Evolutionary conservation across 2,888 invertebrate species (phyloP).

Genomic region (Netelia inedita): DNA sequence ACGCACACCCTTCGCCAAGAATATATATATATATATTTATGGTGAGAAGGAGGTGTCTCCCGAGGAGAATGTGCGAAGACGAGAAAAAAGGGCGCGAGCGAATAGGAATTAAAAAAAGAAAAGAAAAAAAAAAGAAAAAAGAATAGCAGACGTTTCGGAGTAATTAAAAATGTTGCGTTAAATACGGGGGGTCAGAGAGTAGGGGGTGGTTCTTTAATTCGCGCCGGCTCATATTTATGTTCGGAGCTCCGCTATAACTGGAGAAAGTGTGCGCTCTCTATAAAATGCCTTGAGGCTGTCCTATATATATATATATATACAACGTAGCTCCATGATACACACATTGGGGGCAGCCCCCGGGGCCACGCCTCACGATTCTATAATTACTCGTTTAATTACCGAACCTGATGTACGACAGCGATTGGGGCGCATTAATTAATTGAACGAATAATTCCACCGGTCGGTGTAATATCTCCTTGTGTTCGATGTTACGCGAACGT

Average conservation of each 20-base stretch:
- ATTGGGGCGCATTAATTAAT: conserved; percentile 79
- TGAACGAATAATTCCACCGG: conserved; percentile 70
- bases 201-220: conserved; percentile 75
- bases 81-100: conserved; percentile 60
- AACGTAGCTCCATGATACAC: conserved; percentile 49
- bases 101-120: conserved; percentile 69
- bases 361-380: conserved; percentile 83
- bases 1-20: conserved; percentile 60
- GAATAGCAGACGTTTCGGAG: conserved; percentile 73
- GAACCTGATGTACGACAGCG: conserved; percentile 80
- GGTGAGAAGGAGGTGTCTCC: conserved; percentile 66
- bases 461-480: conserved; percentile 56
- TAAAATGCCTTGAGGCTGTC: conserved; percentile 68
- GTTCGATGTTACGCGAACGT: conserved; percentile 46
- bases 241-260: conserved; percentile 58
- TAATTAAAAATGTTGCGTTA: conserved; percentile 77
- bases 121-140: conserved; percentile 53
- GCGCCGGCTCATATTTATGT: conserved; percentile 77
- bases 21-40: conserved; percentile 50
- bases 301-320: conserved; percentile 47
- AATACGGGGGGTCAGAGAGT: conserved; percentile 71
- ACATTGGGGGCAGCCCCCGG: conserved; percentile 68
- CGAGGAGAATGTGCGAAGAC: conserved; percentile 66
- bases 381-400: conserved; percentile 84
- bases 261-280: conserved; percentile 65